Percentiles rank a stretch among this genome's conserved stretches.
phyloP scores from a whole-genome alignment of 2,113 vertebrate genomes.

The Gobio gobio region DNA sequence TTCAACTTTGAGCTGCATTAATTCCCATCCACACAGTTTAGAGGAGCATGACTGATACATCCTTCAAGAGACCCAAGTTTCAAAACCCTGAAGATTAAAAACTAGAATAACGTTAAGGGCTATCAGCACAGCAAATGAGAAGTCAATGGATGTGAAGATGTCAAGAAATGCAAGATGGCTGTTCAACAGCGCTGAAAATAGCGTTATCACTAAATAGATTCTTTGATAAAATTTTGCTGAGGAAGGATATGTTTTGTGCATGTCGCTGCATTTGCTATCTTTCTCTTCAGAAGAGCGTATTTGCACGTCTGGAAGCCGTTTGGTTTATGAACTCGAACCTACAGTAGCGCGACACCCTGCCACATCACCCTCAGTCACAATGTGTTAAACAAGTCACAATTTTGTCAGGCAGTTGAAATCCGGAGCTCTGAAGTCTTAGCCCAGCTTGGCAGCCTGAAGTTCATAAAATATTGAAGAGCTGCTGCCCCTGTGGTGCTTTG shows the following conservation, averaged over 20 bases:
- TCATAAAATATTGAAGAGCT: constrained; percentile 39
- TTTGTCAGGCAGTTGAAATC: constrained; percentile 34
- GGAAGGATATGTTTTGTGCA: not conserved
- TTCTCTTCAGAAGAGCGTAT: not conserved
- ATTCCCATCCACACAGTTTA: constrained; percentile 20
- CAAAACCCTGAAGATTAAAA: not conserved
- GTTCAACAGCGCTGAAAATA: constrained; percentile 32
- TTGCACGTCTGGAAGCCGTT: not conserved
- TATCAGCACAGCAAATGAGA: constrained; percentile 13
- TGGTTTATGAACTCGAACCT: not conserved
- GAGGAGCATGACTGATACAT: not conserved
- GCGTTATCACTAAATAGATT: not conserved
- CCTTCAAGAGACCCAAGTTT: not conserved
- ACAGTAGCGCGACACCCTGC: not conserved
- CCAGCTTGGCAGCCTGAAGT: constrained; percentile 4
- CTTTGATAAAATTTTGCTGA: not conserved
- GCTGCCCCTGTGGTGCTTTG: not conserved
- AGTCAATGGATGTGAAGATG: constrained; percentile 22
- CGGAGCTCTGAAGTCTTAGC: not conserved
- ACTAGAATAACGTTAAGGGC: not conserved
- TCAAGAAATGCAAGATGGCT: constrained; percentile 22
- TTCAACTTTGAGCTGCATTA: constrained; percentile 18
- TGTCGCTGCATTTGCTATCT: not conserved
- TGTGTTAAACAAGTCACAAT: constrained; percentile 30
- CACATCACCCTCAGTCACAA: constrained; percentile 4